These are phyloP conservation scores for Phoeniculus purpureus DNA, from an alignment of 2,797 vertebrate genomes.

Conservation along the genomic window DNA sequence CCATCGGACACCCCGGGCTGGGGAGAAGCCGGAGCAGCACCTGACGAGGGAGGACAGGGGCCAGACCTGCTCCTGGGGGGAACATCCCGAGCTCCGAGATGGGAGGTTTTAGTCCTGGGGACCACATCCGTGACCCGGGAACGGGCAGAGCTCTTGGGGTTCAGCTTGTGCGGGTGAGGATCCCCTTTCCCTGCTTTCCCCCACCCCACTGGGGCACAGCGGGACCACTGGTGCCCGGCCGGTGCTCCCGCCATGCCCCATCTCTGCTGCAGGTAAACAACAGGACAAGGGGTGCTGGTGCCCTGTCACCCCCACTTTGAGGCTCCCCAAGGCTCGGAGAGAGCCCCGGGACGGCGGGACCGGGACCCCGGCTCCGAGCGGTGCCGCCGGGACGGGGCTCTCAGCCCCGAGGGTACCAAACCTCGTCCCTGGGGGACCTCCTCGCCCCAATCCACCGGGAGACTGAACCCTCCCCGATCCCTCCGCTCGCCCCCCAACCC, in stretches of 20 bases:
- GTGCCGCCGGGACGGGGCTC: background rate
- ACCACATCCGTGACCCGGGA: rapidly evolving
- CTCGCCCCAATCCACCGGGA: background rate
- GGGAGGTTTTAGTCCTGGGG: background rate
- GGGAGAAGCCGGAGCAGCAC: background rate
- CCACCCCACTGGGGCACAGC: rapidly evolving
- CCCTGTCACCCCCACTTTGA: background rate
- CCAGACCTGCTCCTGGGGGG: background rate
- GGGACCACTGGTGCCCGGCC: background rate
- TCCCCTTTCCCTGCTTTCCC: rapidly evolving
- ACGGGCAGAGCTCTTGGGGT: rapidly evolving
- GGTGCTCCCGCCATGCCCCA: background rate
- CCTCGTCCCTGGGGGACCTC: background rate
- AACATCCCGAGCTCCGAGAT: background rate
- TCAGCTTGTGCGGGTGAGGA: rapidly evolving
- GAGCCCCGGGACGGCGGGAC: background rate
- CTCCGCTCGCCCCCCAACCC: background rate
- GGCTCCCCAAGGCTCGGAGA: background rate
- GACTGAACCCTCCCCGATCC: background rate
- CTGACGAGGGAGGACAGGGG: rapidly evolving
- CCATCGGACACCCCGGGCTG: background rate
- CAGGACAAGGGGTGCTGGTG: background rate
- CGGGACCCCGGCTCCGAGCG: background rate
- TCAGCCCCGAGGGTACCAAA: rapidly evolving
- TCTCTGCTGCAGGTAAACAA: rapidly evolving